Evolutionary conservation across 2,113 vertebrate species (phyloP).

Genomic region (Gymnorhina tibicen): DNA sequence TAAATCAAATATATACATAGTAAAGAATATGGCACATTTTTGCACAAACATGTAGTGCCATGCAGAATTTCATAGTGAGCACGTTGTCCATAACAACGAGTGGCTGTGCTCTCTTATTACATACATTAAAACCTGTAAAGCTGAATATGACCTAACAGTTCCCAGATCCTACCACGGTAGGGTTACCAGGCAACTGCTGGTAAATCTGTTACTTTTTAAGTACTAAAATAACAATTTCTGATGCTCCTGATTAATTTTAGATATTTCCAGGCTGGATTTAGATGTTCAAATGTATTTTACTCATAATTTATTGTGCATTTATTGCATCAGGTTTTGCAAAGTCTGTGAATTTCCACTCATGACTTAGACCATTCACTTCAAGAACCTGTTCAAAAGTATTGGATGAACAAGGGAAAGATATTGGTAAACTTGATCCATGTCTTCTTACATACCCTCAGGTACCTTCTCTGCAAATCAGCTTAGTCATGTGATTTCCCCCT

Average conservation of each 20-base stretch:
- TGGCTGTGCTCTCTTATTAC: neutral
- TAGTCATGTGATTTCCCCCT: neutral
- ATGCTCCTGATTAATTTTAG: neutral
- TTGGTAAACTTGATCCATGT: neutral
- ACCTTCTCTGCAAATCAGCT: neutral
- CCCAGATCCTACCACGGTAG: neutral
- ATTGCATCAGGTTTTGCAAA: neutral
- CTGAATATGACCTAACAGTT: neutral
- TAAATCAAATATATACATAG: neutral
- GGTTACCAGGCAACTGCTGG: neutral
- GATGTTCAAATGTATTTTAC: neutral
- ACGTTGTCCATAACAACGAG: neutral
- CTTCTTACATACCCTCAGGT: neutral
- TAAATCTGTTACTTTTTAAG: neutral
- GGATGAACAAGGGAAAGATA: neutral
- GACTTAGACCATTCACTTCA: neutral
- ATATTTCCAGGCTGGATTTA: neutral
- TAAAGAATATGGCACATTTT: neutral
- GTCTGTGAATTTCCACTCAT: neutral
- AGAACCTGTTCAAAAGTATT: neutral
- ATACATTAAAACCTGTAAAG: neutral
- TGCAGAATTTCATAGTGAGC: neutral
- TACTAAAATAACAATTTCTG: neutral
- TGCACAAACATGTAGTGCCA: neutral
- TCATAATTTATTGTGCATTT: neutral